These are phyloP conservation scores for Deroptyus accipitrinus DNA, from an alignment of 2,113 vertebrate genomes.

Conservation along the genomic window DNA sequence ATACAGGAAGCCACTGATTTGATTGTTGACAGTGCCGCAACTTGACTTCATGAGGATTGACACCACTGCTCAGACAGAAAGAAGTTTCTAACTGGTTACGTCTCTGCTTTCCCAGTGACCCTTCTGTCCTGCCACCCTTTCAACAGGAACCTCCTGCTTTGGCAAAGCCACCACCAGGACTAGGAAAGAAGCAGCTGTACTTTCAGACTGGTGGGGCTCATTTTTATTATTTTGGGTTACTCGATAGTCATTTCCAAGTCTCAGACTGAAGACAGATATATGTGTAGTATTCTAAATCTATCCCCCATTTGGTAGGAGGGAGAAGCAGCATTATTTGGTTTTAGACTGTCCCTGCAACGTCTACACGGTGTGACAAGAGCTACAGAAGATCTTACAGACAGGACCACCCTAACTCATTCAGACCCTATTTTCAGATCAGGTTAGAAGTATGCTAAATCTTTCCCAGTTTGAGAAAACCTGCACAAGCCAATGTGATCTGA, in stretches of 20 bases:
- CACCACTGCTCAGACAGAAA: background rate
- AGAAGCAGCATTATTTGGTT: background rate
- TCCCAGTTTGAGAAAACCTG: background rate
- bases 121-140: background rate
- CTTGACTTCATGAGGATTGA: background rate
- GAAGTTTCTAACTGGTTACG: background rate
- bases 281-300: background rate
- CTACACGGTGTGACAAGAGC: background rate
- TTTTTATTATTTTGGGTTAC: background rate
- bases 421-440: background rate
- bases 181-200: background rate
- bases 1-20: background rate
- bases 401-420: background rate
- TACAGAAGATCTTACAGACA: background rate
- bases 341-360: background rate
- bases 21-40: background rate
- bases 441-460: background rate
- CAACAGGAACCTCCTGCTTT: background rate
- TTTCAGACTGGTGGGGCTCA: background rate
- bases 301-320: background rate
- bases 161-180: background rate
- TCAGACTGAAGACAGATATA: background rate
- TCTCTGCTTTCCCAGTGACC: background rate
- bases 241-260: background rate
- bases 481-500: background rate